Percentiles rank a stretch among this genome's conserved stretches.
Evolutionary conservation across 2,888 invertebrate genomes (phyloP).

Genomic region (Nasonovia ribisnigri): DNA sequence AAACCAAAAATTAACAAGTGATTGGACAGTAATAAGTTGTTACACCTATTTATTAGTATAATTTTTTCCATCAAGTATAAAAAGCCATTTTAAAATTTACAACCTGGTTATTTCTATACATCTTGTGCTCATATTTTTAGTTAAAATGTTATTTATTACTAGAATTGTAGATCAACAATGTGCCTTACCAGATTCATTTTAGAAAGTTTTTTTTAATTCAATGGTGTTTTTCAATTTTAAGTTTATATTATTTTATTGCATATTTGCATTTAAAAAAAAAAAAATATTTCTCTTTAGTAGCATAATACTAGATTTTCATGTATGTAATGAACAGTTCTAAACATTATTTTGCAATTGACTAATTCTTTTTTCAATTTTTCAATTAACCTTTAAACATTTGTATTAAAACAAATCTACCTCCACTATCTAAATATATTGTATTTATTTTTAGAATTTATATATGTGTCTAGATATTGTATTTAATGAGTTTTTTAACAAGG

Average conservation of each 20-base stretch:
- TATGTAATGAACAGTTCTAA: constrained; percentile 19
- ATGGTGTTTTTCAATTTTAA: constrained; percentile 50
- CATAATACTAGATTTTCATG: background rate
- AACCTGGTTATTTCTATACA: constrained; percentile 52
- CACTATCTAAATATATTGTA: constrained; percentile 41
- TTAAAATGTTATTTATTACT: constrained; percentile 61
- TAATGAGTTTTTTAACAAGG: constrained; percentile 28
- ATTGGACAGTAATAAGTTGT: constrained; percentile 58
- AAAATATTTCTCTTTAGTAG: constrained; percentile 37
- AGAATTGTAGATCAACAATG: constrained; percentile 62
- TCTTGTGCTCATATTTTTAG: constrained; percentile 61
- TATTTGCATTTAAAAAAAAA: constrained; percentile 42
- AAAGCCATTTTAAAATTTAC: constrained; percentile 49
- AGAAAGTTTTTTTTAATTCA: constrained; percentile 42
- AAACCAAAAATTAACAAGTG: constrained; percentile 41
- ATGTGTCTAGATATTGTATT: constrained; percentile 53
- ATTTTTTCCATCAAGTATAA: constrained; percentile 35
- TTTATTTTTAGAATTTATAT: constrained; percentile 52
- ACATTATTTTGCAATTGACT: constrained; percentile 22
- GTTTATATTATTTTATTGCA: constrained; percentile 52
- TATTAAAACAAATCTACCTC: constrained; percentile 61
- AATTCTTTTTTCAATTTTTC: background rate
- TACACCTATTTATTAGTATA: constrained; percentile 40
- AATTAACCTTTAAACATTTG: background rate
- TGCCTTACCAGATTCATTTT: constrained; percentile 62